Percentiles rank a stretch among this genome's conserved stretches.
phyloP scores from a whole-genome alignment of 2,113 vertebrate genomes.

The Oryzias woworae region DNA sequence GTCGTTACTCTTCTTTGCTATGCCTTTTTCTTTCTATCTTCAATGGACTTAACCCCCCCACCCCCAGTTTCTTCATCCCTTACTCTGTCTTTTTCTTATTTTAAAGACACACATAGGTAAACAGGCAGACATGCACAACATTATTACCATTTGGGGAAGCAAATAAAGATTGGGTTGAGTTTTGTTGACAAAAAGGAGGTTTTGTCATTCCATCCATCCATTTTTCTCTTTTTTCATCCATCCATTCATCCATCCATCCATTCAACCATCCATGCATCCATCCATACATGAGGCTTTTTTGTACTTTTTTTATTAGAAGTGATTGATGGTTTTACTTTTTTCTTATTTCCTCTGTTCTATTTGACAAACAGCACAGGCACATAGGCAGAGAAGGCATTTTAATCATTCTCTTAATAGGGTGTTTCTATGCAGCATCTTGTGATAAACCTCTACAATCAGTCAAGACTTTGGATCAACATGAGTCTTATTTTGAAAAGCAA shows the following conservation, averaged over 20 bases:
- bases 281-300: conserved; percentile 2
- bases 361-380: conserved; percentile 81
- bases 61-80: background rate
- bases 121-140: conserved; percentile 11
- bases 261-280: background rate
- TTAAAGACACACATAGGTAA: conserved; percentile 16
- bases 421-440: conserved; percentile 73
- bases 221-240: conserved; percentile 26
- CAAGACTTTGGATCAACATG: conserved; percentile 56
- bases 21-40: conserved; percentile 59
- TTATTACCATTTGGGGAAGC: conserved; percentile 51
- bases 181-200: conserved; percentile 77
- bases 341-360: conserved; percentile 69
- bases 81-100: conserved; percentile 12
- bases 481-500: conserved; percentile 51
- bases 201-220: conserved; percentile 53
- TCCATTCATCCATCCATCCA: conserved; percentile 24
- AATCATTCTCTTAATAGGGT: conserved; percentile 82
- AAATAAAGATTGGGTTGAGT: conserved; percentile 78
- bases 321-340: conserved; percentile 76
- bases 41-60: conserved; percentile 67
- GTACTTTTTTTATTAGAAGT: conserved; percentile 48
- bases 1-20: conserved; percentile 82
- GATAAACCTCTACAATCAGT: conserved; percentile 69
- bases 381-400: conserved; percentile 78